Evolutionary conservation across 1,140 invertebrate species (phyloP).

Genomic region (Pogonognathellus flavescens): DNA sequence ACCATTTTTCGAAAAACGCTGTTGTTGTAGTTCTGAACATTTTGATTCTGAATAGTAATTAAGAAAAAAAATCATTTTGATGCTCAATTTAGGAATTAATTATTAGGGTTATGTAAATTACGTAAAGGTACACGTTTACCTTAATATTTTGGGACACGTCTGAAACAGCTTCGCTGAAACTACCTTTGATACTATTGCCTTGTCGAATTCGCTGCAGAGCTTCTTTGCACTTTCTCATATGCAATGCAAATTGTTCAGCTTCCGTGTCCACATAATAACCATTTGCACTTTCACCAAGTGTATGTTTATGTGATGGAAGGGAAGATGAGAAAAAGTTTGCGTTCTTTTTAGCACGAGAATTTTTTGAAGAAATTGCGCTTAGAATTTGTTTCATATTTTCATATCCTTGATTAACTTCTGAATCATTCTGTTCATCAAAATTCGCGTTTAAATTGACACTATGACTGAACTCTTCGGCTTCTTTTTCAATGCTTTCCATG

Average conservation of each 20-base stretch:
- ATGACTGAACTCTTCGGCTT: background rate
- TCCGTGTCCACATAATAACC: background rate
- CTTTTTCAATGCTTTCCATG: conserved; percentile 1
- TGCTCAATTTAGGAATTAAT: too few species aligned
- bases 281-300: background rate
- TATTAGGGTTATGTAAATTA: background rate
- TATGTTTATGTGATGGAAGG: background rate
- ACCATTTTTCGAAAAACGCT: background rate
- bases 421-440: conserved; percentile 2
- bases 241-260: background rate
- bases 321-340: background rate
- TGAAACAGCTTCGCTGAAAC: background rate
- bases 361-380: background rate
- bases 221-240: conserved; percentile 16
- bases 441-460: background rate
- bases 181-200: background rate
- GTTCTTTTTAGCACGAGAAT: background rate
- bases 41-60: background rate
- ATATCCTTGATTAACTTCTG: background rate
- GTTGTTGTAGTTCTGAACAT: background rate
- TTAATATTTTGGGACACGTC: background rate
- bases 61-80: too few species aligned
- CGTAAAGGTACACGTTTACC: background rate
- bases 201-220: background rate
- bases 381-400: conserved; percentile 15